Percentiles rank a stretch among this genome's conserved stretches.
Conservation (phyloP, 2,113 vertebrate species). For the Morone saxatilis region DNA sequence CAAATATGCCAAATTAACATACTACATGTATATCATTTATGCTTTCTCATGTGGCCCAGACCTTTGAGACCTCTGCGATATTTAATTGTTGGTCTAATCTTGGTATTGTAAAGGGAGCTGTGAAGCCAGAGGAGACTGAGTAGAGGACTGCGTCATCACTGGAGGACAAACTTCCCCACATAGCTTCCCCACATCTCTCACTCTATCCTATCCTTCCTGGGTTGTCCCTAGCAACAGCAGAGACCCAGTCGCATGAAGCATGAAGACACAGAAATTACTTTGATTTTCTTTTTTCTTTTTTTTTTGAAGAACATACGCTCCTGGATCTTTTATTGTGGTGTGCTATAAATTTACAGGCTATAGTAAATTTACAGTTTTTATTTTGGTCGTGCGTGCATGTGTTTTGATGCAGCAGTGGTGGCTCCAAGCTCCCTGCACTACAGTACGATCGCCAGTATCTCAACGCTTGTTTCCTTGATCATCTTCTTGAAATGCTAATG, state of each 20-base stretch:
- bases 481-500: conserved; percentile 56
- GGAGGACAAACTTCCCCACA: conserved; percentile 43
- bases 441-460: conserved; percentile 33
- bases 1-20: conserved; percentile 8
- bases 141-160: conserved; percentile 36
- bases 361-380: neutral
- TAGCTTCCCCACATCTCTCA: neutral
- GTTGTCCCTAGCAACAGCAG: conserved; percentile 66
- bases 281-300: neutral
- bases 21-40: conserved; percentile 9
- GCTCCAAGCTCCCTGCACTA: conserved; percentile 3
- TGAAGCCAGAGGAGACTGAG: conserved; percentile 7
- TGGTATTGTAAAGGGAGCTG: conserved; percentile 6
- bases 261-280: conserved; percentile 21
- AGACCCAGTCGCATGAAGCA: conserved; percentile 14
- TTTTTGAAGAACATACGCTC: neutral
- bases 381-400: conserved; percentile 1
- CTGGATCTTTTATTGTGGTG: neutral
- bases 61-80: conserved; percentile 14
- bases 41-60: conserved; percentile 7
- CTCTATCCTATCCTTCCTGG: conserved; percentile 6
- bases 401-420: conserved; percentile 22
- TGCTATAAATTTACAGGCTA: conserved; percentile 4
- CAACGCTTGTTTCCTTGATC: conserved; percentile 30
- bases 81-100: conserved; percentile 3